A percentile compares a stretch with the other conserved stretches of the same genome.
Conservation (phyloP, 2,888 invertebrate genomes). For the Ametastegia equiseti region DNA sequence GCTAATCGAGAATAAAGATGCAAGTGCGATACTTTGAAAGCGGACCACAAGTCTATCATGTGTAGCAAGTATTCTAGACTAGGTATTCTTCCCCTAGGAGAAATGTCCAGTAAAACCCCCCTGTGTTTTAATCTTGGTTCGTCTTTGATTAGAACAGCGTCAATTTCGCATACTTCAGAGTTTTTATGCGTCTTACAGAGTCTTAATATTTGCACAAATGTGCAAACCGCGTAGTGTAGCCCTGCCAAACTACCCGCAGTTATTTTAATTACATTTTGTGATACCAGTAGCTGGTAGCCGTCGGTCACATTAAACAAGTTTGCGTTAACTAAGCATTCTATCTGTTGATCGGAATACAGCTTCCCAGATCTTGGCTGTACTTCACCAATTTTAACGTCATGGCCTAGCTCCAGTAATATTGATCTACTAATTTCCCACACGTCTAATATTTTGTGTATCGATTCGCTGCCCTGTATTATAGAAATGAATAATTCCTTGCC, state of each 20-base stretch:
- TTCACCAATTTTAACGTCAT: constrained; percentile 76
- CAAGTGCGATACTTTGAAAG: constrained; percentile 78
- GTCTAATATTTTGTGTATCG: constrained; percentile 75
- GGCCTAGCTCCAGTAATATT: constrained; percentile 75
- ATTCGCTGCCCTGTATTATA: constrained; percentile 73
- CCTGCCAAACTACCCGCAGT: constrained; percentile 78
- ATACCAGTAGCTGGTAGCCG: constrained; percentile 78
- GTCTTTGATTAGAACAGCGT: constrained; percentile 78
- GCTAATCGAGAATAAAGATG: constrained; percentile 76
- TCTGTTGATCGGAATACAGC: constrained; percentile 72
- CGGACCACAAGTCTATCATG: constrained; percentile 77
- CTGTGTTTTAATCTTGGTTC: constrained; percentile 79
- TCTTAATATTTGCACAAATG: constrained; percentile 78
- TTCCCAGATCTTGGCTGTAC: constrained; percentile 74
- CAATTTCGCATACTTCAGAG: constrained; percentile 69
- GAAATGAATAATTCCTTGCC: constrained; percentile 76
- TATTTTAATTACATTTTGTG: constrained; percentile 77
- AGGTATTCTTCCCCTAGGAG: constrained; percentile 78
- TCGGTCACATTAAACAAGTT: constrained; percentile 76
- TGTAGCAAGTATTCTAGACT: constrained; percentile 77
- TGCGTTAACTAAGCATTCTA: constrained; percentile 78
- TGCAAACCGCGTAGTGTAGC: constrained; percentile 79
- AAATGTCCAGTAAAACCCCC: constrained; percentile 80
- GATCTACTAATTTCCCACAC: constrained; percentile 78
- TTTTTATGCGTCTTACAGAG: constrained; percentile 72